Percentiles rank a stretch among this genome's conserved stretches.
These are phyloP conservation scores for Sitta europaea DNA, from an alignment of 2,113 vertebrate genomes.

Conservation along the genomic window DNA sequence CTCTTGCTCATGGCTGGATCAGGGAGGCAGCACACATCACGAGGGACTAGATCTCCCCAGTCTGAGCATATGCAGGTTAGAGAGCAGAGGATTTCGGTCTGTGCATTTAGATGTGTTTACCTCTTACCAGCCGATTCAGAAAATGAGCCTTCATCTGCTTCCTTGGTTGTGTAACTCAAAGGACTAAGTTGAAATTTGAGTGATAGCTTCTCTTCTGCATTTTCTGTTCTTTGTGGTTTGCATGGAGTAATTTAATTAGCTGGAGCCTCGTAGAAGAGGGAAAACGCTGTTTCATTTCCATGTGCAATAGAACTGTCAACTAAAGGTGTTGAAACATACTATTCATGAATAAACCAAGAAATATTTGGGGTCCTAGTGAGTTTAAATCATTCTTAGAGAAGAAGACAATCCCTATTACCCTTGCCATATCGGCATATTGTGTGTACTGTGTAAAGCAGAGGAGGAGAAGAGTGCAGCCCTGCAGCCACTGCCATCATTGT, in stretches of 20 bases:
- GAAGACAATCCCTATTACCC: not conserved
- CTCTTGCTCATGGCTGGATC: not conserved
- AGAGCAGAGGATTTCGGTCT: not conserved
- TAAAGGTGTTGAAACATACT: not conserved
- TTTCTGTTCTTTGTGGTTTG: not conserved
- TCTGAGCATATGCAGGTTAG: not conserved
- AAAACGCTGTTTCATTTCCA: not conserved
- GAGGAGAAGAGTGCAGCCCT: not conserved
- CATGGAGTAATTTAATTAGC: not conserved
- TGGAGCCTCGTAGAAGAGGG: rapidly evolving
- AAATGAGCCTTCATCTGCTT: not conserved
- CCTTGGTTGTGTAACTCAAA: not conserved
- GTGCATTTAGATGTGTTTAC: not conserved
- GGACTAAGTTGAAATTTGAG: not conserved
- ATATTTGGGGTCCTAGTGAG: not conserved
- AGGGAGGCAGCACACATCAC: not conserved
- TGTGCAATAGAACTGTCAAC: not conserved
- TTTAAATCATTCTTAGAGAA: not conserved
- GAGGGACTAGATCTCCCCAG: not conserved
- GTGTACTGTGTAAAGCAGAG: not conserved
- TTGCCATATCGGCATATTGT: not conserved
- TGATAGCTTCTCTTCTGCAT: not conserved
- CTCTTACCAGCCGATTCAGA: rapidly evolving
- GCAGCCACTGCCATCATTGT: not conserved
- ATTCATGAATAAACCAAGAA: not conserved